phyloP scores from a whole-genome alignment of 2,113 vertebrate genomes.

The Tetrax tetrax region DNA sequence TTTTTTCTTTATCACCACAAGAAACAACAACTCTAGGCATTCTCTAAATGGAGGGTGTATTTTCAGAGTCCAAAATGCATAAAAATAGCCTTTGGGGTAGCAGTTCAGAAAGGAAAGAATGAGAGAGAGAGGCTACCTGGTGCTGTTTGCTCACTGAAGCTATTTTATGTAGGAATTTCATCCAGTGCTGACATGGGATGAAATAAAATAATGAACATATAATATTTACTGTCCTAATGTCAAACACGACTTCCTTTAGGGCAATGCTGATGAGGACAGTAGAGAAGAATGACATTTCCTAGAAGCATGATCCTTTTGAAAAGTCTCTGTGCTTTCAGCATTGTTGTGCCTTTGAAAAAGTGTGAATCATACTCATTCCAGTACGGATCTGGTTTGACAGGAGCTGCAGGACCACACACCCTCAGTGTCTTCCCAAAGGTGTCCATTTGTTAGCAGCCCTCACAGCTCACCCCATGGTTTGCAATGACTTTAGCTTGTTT shows the following conservation, averaged over 20 bases:
- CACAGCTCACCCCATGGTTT: not conserved
- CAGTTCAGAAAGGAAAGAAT: not conserved
- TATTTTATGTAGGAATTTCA: not conserved
- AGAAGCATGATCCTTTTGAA: not conserved
- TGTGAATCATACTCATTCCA: not conserved
- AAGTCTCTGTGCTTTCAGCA: not conserved
- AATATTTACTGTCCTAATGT: not conserved
- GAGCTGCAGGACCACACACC: not conserved
- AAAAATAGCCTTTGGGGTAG: not conserved
- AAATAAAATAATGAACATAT: not conserved
- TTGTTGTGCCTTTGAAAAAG: conserved; percentile 28
- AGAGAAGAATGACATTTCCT: conserved; percentile 31
- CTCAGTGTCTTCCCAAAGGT: not conserved
- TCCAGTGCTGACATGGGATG: not conserved
- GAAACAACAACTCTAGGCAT: not conserved
- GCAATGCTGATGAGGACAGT: not conserved
- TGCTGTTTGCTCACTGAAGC: not conserved
- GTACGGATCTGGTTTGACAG: not conserved
- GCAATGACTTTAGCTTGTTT: not conserved
- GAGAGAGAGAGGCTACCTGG: not conserved
- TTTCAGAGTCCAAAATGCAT: not conserved
- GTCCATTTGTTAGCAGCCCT: not conserved
- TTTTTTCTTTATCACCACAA: not conserved
- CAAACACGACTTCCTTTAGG: not conserved
- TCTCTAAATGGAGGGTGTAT: not conserved